Base-by-base conservation (phyloP, 1,140 invertebrate genomes). In the Leucophenga varia region DNA sequence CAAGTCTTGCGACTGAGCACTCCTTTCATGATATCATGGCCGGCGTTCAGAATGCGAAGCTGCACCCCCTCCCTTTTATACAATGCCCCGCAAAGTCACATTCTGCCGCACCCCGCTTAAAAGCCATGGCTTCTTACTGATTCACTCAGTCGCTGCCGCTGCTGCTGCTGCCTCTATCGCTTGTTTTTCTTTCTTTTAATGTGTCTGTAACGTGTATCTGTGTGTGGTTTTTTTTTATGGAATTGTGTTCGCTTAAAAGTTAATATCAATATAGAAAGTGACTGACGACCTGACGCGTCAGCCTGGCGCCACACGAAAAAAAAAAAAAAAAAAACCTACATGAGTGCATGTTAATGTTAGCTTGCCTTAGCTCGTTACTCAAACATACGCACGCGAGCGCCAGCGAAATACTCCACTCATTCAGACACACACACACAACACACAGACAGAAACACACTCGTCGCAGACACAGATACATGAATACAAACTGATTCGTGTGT, bases 191-290 rank as follows among this genome's bases (percentile, higher is more conserved):
- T 59, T 65, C 63, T 61, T 65, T 65, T n/a, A n/a, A n/a, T n/a
- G n/a, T n/a, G n/a, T n/a, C n/a, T n/a, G n/a, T n/a, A n/a, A n/a
- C n/a, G 61, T 65, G 65, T 65, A 67, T 65, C 63, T 65, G 67
- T 59, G 55, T 65, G 61, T 68, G 54, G 63, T 63, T 63, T 67
- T 67, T 67, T 63, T n/a, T n/a, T n/a, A n/a, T n/a, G n/a, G n/a
- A n/a, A n/a, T 64, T 65, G 63, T 65, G 67, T 65, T 65, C 63
- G 63, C 64, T 65, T 67, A 68, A 65, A 67, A 67, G 63, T 65
- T 65, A 65, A 65, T 65, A 65, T 65, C 63, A 65, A 67, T 65
- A 65, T 65, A 65, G 63, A 65, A 65, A 65, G 63, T 65, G 63
- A 65, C 61, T 65, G 63, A 65, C 61, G 61, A 67, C 63, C 61